phyloP scores from a whole-genome alignment of 2,888 invertebrate genomes.

The Oscheius sp. region DNA sequence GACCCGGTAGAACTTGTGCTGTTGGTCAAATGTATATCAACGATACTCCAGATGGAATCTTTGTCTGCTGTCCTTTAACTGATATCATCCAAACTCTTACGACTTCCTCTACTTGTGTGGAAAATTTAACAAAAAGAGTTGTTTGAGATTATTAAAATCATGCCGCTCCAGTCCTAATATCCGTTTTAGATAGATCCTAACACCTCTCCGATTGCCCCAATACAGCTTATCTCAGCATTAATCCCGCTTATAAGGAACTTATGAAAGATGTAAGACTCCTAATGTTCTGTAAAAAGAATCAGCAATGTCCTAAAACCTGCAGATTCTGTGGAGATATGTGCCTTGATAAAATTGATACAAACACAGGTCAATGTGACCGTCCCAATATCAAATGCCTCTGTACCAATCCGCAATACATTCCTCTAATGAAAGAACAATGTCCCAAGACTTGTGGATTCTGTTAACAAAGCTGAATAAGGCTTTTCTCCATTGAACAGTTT shows the following conservation, averaged over 20 bases:
- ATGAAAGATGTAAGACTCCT: not conserved
- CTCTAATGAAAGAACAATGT: constrained; percentile 6
- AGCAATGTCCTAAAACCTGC: constrained; percentile 14
- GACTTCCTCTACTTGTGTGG: not conserved
- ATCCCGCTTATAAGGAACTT: not conserved
- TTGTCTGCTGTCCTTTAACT: not conserved
- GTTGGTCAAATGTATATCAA: not conserved
- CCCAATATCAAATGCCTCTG: not conserved
- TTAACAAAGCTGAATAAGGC: not conserved
- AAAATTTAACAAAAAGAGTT: not conserved
- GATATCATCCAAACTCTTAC: not conserved
- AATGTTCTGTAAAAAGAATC: not conserved
- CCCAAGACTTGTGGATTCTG: constrained; percentile 4
- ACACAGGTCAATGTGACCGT: not conserved
- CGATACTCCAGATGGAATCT: not conserved
- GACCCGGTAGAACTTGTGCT: not conserved
- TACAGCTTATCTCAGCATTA: not conserved
- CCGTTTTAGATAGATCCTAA: not conserved
- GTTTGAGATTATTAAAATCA: no score
- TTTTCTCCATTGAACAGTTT: no score
- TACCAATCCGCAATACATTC: not conserved
- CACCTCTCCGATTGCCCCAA: constrained; percentile 7
- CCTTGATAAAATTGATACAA: not conserved
- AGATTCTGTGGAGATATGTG: not conserved
- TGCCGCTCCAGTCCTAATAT: not conserved